Evolutionary conservation across 2,797 vertebrate genomes (phyloP).

Genomic region (Peromyscus melanophrys): DNA sequence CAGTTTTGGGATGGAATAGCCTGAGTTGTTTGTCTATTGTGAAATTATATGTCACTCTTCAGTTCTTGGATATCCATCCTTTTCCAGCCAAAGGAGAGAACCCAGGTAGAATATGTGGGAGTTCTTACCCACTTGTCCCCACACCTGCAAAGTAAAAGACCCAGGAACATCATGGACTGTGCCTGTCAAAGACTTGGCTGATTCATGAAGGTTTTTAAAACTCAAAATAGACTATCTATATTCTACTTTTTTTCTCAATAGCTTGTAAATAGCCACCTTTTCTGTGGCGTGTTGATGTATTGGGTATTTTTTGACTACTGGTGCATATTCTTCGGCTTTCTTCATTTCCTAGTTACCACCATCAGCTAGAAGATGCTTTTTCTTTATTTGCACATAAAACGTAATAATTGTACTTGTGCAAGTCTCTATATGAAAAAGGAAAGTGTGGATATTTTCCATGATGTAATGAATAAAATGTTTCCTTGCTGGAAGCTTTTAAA

Average conservation of each 20-base stretch:
- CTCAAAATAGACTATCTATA: constrained; percentile 67
- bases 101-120: neutral
- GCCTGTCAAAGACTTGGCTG: constrained; percentile 77
- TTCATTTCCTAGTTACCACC: constrained; percentile 70
- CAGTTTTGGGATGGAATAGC: neutral
- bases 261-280: constrained; percentile 67
- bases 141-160: constrained; percentile 71
- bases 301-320: constrained; percentile 40
- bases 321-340: constrained; percentile 38
- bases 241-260: constrained; percentile 66
- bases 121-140: neutral
- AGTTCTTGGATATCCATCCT: neutral
- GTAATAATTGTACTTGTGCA: neutral
- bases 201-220: constrained; percentile 84
- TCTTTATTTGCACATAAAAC: constrained; percentile 56
- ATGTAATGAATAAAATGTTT: constrained; percentile 10
- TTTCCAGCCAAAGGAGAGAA: neutral
- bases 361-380: neutral
- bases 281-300: constrained; percentile 42
- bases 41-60: neutral
- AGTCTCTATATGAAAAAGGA: constrained; percentile 51
- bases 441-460: neutral
- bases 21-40: neutral
- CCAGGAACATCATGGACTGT: constrained; percentile 75
- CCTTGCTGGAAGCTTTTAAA: constrained; percentile 6